Evolutionary conservation across 2,797 vertebrate genomes (phyloP).

Genomic region (Chaenodraco wilsoni): DNA sequence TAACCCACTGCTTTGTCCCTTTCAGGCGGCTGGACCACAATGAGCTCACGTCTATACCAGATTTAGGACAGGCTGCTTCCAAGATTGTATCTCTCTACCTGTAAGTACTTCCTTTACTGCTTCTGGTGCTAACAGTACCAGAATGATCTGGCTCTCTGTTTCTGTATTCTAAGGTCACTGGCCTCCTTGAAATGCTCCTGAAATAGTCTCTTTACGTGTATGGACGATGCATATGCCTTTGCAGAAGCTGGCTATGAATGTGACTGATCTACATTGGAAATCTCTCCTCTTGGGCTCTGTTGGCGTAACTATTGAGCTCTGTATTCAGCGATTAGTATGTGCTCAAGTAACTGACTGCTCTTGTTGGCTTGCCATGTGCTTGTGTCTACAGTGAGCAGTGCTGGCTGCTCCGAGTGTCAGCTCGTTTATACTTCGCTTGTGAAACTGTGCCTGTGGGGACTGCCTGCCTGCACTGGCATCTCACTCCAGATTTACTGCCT

Average conservation of each 20-base stretch:
- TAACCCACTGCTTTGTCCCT: constrained; percentile 50
- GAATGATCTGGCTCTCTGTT: constrained; percentile 40
- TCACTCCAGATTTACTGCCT: constrained; percentile 79
- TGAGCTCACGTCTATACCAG: constrained; percentile 90
- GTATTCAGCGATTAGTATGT: constrained; percentile 39
- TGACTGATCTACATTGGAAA: constrained; percentile 14
- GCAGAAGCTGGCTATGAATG: not conserved
- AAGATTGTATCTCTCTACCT: constrained; percentile 87
- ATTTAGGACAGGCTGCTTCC: constrained; percentile 85
- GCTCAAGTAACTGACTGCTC: constrained; percentile 39
- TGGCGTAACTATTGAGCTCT: constrained; percentile 24
- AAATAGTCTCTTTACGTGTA: constrained; percentile 57
- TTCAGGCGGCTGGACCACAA: constrained; percentile 92
- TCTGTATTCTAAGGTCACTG: constrained; percentile 55
- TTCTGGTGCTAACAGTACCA: constrained; percentile 14
- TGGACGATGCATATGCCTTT: constrained; percentile 36
- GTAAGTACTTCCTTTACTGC: constrained; percentile 85
- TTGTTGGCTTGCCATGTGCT: constrained; percentile 36
- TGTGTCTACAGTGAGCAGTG: constrained; percentile 34
- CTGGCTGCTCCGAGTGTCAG: constrained; percentile 52
- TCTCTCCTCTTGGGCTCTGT: constrained; percentile 16
- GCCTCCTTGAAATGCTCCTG: constrained; percentile 61
- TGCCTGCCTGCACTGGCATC: constrained; percentile 73
- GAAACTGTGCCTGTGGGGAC: constrained; percentile 73
- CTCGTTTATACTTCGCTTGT: constrained; percentile 59